phyloP scores from a whole-genome alignment of 2,797 vertebrate genomes.

The Tolypeutes matacus region DNA sequence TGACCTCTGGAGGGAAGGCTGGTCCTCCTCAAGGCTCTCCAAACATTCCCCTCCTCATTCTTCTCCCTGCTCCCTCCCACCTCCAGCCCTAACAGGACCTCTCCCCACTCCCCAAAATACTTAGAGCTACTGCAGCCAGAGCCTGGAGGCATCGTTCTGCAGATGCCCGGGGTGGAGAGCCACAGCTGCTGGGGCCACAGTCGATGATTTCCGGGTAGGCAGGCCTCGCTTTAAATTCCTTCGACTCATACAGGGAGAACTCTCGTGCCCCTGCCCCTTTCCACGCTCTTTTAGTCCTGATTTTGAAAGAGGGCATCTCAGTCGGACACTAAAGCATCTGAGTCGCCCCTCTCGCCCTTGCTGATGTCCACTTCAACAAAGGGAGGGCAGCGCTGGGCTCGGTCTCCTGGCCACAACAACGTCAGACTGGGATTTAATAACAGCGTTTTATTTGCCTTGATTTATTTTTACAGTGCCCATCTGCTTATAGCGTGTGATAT shows the following conservation, averaged over 20 bases:
- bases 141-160: rapidly evolving
- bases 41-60: background rate
- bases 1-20: rapidly evolving
- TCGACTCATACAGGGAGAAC: background rate
- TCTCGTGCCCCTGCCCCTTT: background rate
- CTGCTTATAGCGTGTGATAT: background rate
- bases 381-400: background rate
- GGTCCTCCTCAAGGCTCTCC: background rate
- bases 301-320: background rate
- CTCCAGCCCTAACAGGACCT: background rate
- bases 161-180: background rate
- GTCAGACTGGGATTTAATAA: background rate
- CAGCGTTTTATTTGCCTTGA: background rate
- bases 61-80: background rate
- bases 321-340: rapidly evolving
- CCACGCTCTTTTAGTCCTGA: background rate
- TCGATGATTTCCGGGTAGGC: background rate
- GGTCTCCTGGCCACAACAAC: background rate
- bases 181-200: no score
- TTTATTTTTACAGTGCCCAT: background rate
- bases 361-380: background rate
- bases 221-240: background rate
- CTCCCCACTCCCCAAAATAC: no score
- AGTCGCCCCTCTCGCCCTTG: background rate
- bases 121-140: background rate